Evolutionary conservation across 2,888 invertebrate genomes (phyloP).

Genomic region (Lasioglossum morio): DNA sequence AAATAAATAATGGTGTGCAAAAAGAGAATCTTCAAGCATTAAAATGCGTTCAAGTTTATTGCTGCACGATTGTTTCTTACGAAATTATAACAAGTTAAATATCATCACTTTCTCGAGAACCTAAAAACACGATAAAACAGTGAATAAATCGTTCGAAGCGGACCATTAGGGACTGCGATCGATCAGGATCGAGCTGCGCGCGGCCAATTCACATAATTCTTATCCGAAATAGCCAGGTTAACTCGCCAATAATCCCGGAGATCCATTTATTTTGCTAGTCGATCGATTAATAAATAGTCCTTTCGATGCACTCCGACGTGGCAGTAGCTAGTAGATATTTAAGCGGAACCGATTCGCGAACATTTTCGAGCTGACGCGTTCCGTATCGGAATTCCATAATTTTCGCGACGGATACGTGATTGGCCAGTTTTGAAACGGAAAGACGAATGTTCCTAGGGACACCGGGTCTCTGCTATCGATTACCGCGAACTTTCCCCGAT

Average conservation of each 20-base stretch:
- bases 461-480: neutral
- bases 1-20: neutral
- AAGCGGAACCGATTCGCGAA: neutral
- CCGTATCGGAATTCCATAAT: neutral
- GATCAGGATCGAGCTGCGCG: conserved; percentile 11
- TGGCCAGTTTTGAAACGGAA: conserved; percentile 5
- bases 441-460: neutral
- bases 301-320: neutral
- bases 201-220: conserved; percentile 28
- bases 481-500: neutral
- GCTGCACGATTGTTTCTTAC: neutral
- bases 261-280: conserved; percentile 42
- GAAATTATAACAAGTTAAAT: neutral
- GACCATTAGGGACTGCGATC: conserved; percentile 15
- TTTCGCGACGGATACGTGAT: neutral
- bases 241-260: conserved; percentile 32
- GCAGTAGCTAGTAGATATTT: neutral
- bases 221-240: conserved; percentile 31
- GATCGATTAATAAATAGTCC: conserved; percentile 41
- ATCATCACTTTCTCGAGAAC: neutral
- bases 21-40: neutral
- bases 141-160: neutral
- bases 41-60: neutral
- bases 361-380: neutral
- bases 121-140: neutral